Conservation (phyloP, 1,140 invertebrate species). For the Aethina tumida region DNA sequence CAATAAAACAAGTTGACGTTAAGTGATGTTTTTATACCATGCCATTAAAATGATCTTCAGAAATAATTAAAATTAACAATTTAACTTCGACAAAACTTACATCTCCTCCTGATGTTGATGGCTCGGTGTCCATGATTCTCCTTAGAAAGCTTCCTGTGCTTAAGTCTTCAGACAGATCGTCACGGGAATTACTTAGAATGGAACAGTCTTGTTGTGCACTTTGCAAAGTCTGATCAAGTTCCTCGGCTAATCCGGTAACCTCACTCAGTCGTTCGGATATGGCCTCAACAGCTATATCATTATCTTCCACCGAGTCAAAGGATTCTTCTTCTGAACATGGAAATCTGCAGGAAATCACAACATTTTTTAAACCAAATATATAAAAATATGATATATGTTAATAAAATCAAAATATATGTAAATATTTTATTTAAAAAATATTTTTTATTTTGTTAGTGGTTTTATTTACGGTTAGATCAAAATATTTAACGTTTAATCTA, state of each 20-base stretch:
- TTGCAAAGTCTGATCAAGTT: constrained; percentile 48
- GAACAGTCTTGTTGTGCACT: constrained; percentile 37
- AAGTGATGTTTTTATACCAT: neutral
- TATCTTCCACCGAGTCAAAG: constrained; percentile 32
- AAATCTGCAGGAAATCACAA: too few species aligned
- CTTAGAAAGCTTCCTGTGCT: constrained; percentile 2
- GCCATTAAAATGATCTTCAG: neutral
- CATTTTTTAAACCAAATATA: too few species aligned
- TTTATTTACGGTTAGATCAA: too few species aligned
- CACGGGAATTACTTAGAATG: constrained; percentile 10
- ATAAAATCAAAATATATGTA: too few species aligned
- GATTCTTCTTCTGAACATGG: too few species aligned
- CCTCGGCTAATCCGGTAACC: constrained; percentile 54
- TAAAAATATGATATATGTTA: too few species aligned
- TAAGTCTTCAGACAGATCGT: neutral
- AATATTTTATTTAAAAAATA: too few species aligned
- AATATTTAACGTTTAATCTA: too few species aligned
- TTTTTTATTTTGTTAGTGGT: too few species aligned
- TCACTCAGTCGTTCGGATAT: constrained; percentile 53
- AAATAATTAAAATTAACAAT: too few species aligned
- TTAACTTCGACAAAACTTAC: too few species aligned
- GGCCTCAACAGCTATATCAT: constrained; percentile 52
- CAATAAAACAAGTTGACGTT: constrained; percentile 22
- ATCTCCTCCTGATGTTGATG: constrained; percentile 13
- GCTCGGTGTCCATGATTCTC: constrained; percentile 16